Evolutionary conservation across 2,797 vertebrate genomes (phyloP), one percentile per base, ranked within the genome.

Genomic region (Artibeus jamaicensis): DNA sequence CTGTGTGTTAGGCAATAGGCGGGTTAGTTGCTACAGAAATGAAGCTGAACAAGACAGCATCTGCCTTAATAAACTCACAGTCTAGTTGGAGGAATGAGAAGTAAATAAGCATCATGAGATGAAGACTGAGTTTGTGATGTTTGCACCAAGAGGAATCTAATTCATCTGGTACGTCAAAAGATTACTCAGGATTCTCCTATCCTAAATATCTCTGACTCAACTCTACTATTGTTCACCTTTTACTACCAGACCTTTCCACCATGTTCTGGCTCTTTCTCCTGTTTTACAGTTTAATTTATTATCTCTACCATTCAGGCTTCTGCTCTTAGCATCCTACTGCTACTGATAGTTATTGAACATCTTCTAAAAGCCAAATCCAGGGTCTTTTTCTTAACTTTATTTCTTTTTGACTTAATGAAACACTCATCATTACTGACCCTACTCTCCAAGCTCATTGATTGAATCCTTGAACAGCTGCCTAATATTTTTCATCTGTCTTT

Each of bases 381-480:
- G 11, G 6, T 96, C 59, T 87, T 91, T 62, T 79, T 39, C 16
- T 73, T 46, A 76, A 39, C 57, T 3, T 39, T 94, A 32, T 59
- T 93, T 96, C 39, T 85, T 88, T 39, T 85, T 62, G 42, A 86
- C n/a, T 91, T 79, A 78, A 65, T 57, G 67, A 92, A 73, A 21
- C 32, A 6, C 39, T 46, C 44, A 22, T 55, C 21, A 21, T 29
- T 82, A 68, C 26, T 89, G 83, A 95, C 9, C 26, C 34, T 34
- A 44, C 42, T 22, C 32, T 24, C 62, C 46, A 85, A 21, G 32
- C 37, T 67, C 68, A 34, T 26, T 67, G 59, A 29, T 44, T 44
- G 24, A 83, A 71, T 85, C 53, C 57, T 65, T 55, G 71, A 89
- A n/a, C 37, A 85, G 57, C 67, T 42, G 57, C 39, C 81, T 71